Base-by-base conservation (phyloP, 2,888 invertebrate genomes). In the Julus scanicus region DNA sequence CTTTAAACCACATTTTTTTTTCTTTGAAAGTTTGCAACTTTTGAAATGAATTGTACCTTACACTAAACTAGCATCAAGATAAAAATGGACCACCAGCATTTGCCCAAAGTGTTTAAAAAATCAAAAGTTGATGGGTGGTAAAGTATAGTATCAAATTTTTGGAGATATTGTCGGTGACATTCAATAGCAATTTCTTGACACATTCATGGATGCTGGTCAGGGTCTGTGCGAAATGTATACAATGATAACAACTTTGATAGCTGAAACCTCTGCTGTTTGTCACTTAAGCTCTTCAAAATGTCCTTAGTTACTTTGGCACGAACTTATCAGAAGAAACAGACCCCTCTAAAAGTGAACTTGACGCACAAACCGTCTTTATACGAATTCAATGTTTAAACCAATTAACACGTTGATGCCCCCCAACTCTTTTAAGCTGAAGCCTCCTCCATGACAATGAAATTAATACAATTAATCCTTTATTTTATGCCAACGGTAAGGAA, bases 341-440 rank as follows among this genome's bases (percentile, higher is more conserved):
- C 71, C 29, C 29, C 71, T 29, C 9, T 71, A 29, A 29, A 29
- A 29, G 5, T 9, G 1, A 71, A 71, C 2, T 71, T 71, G 20
- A 11, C 20, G 71, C 29, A 71, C 63, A 29, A 11, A 8, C 29
- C 71, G 71, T 11, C 71, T 71, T 71, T 71, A 29, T 71, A 71
- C 29, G 71, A 71, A 71, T 71, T 71, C 71, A 71, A 11, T 71
- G 71, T 29, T 71, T 71, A 71, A 71, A 29, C 71, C 71, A 71
- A 71, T 71, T 71, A 71, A 71, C 11, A 29, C 20, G 29, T 71
- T 71, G 29, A 29, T 71, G 71, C 29, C 57, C 11, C 17, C 57
- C n/a, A 20, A 20, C 71, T 29, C 71, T n/a, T 29, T 71, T 20
- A 71, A 71, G 71, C 71, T 11, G 71, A 71, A 71, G 29, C 71